Conservation (phyloP, 1,140 invertebrate genomes). For the Neodiprion fabricii region DNA sequence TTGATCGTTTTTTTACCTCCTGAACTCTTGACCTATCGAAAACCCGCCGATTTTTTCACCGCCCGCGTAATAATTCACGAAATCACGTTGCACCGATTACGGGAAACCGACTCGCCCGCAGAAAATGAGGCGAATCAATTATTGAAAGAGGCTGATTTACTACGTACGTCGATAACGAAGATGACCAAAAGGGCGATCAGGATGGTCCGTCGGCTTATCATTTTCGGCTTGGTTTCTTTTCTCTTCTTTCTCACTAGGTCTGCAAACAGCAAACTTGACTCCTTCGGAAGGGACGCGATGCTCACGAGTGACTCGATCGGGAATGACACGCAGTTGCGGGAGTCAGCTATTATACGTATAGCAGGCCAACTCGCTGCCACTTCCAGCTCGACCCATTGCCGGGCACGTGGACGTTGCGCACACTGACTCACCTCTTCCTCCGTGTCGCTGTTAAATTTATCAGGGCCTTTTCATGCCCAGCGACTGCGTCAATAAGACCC, state of each 20-base stretch:
- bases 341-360: not conserved
- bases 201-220: not conserved
- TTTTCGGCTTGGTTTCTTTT: not conserved
- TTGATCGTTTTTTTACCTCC: no score
- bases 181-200: not conserved
- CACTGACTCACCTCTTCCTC: no score
- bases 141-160: no score
- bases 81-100: no score
- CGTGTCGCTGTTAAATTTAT: not conserved
- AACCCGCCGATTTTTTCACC: no score
- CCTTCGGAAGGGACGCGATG: not conserved
- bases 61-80: no score
- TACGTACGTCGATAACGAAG: slow-evolving; percentile 4
- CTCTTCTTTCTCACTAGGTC: no score
- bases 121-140: no score
- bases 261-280: no score
- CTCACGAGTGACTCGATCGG: not conserved
- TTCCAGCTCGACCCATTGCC: not conserved
- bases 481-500: no score
- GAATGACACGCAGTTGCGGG: not conserved
- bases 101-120: no score
- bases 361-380: not conserved
- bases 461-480: not conserved
- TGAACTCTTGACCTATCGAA: no score
- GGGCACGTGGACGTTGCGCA: not conserved